phyloP scores from a whole-genome alignment of 2,888 invertebrate genomes.

The Andrena camellia region DNA sequence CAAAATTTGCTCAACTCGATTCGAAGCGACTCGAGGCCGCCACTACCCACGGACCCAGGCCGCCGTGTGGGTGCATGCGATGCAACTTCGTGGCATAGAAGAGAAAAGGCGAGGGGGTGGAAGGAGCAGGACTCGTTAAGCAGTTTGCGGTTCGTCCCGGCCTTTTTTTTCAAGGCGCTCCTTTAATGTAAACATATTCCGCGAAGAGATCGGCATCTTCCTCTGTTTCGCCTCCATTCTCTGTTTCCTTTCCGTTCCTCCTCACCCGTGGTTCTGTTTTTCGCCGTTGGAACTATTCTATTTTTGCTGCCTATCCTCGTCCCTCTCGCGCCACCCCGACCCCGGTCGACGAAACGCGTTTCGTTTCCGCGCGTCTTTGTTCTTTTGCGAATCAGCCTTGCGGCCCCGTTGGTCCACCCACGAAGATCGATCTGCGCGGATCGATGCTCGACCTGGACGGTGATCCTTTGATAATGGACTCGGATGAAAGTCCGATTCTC shows the following conservation, averaged over 20 bases:
- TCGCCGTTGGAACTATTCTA: conserved; percentile 42
- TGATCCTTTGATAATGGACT: conserved; percentile 42
- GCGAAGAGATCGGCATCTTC: conserved; percentile 73
- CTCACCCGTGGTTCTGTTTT: conserved; percentile 31
- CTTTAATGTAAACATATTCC: conserved; percentile 81
- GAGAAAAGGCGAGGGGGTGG: conserved; percentile 47
- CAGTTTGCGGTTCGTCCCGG: conserved; percentile 76
- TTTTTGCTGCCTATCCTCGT: conserved; percentile 38
- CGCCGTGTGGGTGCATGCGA: conserved; percentile 53
- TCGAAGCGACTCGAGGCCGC: conserved; percentile 39
- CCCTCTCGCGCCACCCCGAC: neutral
- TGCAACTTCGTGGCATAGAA: conserved; percentile 68
- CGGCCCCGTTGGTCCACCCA: conserved; percentile 68
- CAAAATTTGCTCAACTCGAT: neutral
- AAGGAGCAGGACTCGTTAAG: conserved; percentile 78
- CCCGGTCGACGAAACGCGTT: conserved; percentile 30
- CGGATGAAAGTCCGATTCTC: conserved; percentile 9
- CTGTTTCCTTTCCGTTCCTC: conserved; percentile 55
- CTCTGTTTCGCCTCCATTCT: conserved; percentile 53
- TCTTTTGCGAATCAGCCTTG: conserved; percentile 53
- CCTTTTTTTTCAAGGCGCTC: conserved; percentile 69
- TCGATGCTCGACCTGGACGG: conserved; percentile 39
- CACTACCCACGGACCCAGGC: conserved; percentile 6
- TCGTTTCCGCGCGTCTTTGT: conserved; percentile 65
- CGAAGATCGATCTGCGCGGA: conserved; percentile 64